These are phyloP conservation scores for Lucifuga dentata DNA, from an alignment of 2,113 vertebrate genomes.

Conservation along the genomic window DNA sequence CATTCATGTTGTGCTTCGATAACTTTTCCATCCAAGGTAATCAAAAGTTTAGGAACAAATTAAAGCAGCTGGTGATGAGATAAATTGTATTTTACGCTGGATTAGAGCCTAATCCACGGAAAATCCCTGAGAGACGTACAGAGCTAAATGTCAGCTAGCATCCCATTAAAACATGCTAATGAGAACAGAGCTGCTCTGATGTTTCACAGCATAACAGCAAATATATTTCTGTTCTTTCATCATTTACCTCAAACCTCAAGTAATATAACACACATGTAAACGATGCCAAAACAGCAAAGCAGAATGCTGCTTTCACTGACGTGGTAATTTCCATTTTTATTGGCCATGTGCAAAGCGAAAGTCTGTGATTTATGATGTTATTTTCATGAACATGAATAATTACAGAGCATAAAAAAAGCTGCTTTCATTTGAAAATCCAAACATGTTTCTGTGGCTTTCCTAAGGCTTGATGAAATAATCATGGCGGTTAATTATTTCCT, in stretches of 20 bases:
- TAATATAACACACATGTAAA: conserved; percentile 30
- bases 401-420: conserved; percentile 28
- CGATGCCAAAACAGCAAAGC: not conserved
- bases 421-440: conserved; percentile 45
- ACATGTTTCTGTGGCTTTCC: conserved; percentile 43
- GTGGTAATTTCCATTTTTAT: conserved; percentile 47
- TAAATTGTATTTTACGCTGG: conserved; percentile 71
- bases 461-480: conserved; percentile 59
- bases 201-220: conserved; percentile 29
- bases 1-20: conserved; percentile 31
- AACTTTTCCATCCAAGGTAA: conserved; percentile 37
- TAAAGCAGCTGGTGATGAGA: conserved; percentile 61
- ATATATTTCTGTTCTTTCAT: conserved; percentile 40
- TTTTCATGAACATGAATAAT: conserved; percentile 41
- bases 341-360: conserved; percentile 14
- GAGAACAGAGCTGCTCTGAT: conserved; percentile 56
- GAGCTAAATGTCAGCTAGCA: conserved; percentile 66
- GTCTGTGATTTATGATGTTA: conserved; percentile 9
- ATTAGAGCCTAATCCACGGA: conserved; percentile 69
- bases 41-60: conserved; percentile 71
- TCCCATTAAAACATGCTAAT: conserved; percentile 75
- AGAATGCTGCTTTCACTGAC: not conserved
- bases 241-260: conserved; percentile 36
- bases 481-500: conserved; percentile 56
- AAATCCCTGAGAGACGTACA: conserved; percentile 74